Evolutionary conservation across 2,888 invertebrate species (phyloP), one percentile per base, ranked within the genome.

Genomic region (Parelbella ahira): DNA sequence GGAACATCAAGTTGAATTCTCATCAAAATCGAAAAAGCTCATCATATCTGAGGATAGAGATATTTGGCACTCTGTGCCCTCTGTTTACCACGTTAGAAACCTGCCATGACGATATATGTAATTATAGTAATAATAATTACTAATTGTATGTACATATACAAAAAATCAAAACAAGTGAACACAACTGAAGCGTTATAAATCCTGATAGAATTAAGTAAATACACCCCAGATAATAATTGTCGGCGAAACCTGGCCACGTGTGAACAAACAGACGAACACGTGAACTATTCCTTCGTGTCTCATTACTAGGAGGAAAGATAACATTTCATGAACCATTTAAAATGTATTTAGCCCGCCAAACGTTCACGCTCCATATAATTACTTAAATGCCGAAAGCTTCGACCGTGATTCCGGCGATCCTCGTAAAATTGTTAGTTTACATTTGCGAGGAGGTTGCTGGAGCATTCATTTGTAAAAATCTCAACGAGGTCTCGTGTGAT

Each of bases 351-450:
- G 20, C 19, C 18, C 39, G 32, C 7, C 12, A 28, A 37, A 27
- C 37, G 33, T 41, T 33, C 27, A 41, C 9, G 41, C 9, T 8
- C 13, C 20, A 33, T 41, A 33, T 41, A 41, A 33, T 18, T 18
- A 24, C 24, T 24, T 13, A 30, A 23, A 30, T 30, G 24, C 13
- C 15, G 10, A 21, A 39, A 32, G 28, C 21, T 13, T 18, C 28
- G 8, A 8, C 19, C 11, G 28, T 20, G 8, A 34, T 33, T 33
- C 19, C 15, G 8, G 10, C 8, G 10, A 27, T 8, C 11, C 27
- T 41, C 41, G 15, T 41, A 41, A 33, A 33, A 28, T 37, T 28
- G 27, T 28, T 28, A 21, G 28, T 19, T 28, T 37, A 20, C 27
- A 21, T 28, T 19, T 24, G 24, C 25, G 8, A 12, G 10, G 18